phyloP scores from a whole-genome alignment of 2,113 vertebrate genomes.

The Hippopotamus amphibius region DNA sequence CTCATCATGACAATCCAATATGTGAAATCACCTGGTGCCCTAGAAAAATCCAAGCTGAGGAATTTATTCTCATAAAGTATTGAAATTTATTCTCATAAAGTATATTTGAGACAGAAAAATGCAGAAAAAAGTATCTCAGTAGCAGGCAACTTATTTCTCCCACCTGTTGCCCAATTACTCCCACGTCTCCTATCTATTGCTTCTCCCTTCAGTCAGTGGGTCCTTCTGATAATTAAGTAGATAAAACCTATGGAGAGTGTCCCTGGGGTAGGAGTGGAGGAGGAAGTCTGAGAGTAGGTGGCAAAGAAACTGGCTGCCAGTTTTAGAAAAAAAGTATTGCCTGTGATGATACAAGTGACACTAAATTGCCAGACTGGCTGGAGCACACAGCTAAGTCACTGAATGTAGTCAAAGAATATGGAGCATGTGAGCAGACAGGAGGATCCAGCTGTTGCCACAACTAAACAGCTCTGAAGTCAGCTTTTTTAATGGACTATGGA shows the following conservation, averaged over 20 bases:
- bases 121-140: conserved; percentile 15
- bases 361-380: not conserved
- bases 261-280: not conserved
- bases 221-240: conserved; percentile 30
- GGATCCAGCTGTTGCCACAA: not conserved
- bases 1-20: not conserved
- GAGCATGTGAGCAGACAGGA: not conserved
- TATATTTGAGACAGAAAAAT: conserved; percentile 8
- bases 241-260: not conserved
- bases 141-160: conserved; percentile 35
- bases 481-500: not conserved
- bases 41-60: conserved; percentile 6
- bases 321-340: not conserved
- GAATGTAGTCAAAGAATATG: not conserved
- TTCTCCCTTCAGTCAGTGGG: not conserved
- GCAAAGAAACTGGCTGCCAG: conserved; percentile 42
- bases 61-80: conserved; percentile 13
- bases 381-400: not conserved
- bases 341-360: conserved; percentile 30
- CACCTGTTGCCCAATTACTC: conserved; percentile 43
- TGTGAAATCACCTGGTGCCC: not conserved
- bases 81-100: not conserved
- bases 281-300: conserved; percentile 16
- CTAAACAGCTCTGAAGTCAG: not conserved
- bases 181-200: not conserved